These are phyloP conservation scores for Harpagoxenus sublaevis DNA, from an alignment of 2,888 invertebrate genomes.

Conservation along the genomic window DNA sequence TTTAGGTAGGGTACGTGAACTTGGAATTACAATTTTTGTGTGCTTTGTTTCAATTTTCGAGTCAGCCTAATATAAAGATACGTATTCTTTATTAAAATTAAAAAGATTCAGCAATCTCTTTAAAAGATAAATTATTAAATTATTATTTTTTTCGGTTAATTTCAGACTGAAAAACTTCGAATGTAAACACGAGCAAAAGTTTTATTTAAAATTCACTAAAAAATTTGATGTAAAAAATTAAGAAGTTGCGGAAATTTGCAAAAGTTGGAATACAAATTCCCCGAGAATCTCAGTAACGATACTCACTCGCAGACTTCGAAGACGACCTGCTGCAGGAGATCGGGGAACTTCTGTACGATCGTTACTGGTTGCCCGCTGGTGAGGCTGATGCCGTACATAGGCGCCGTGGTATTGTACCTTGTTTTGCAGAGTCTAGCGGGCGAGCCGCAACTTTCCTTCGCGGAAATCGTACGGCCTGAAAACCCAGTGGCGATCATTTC, in stretches of 20 bases:
- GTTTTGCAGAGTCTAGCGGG: conserved; percentile 94
- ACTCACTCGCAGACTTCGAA: conserved; percentile 97
- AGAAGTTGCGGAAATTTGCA: not conserved
- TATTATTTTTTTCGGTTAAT: not conserved
- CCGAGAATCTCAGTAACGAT: not conserved
- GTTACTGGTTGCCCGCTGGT: conserved; percentile 97
- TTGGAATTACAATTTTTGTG: not conserved
- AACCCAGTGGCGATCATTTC: conserved; percentile 37
- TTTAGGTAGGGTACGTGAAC: not conserved
- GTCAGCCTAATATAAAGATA: not conserved
- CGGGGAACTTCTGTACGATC: conserved; percentile 97
- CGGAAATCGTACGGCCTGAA: conserved; percentile 85
- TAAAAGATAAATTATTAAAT: conserved; percentile 4
- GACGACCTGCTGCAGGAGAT: conserved; percentile 96
- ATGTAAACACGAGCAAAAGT: no score
- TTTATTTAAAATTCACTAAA: not conserved
- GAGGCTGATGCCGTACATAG: conserved; percentile 97
- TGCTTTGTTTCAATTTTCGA: not conserved
- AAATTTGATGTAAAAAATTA: conserved; percentile 9
- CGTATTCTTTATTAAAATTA: not conserved
- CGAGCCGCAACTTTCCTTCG: conserved; percentile 88
- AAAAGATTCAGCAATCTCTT: not conserved
- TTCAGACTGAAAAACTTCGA: not conserved
- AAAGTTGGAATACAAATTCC: not conserved
- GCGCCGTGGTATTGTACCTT: conserved; percentile 96